phyloP scores from a whole-genome alignment of 2,113 vertebrate genomes.

The Atherinomorus stipes region DNA sequence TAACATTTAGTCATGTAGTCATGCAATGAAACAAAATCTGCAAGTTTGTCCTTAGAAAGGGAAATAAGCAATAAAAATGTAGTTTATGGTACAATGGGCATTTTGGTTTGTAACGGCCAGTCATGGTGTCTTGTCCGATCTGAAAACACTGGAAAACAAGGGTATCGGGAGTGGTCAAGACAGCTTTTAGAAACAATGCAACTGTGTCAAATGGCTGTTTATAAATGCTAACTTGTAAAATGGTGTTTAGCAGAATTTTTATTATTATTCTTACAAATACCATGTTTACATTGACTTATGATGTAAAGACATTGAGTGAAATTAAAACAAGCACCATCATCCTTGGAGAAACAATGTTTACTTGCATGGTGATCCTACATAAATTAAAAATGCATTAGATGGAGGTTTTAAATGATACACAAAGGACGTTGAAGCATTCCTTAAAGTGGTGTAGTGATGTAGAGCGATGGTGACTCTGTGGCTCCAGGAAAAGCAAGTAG shows the following conservation, averaged over 20 bases:
- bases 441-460: background rate
- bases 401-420: background rate
- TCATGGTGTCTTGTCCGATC: no score
- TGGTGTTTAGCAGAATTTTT: background rate
- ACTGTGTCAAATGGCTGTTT: background rate
- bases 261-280: background rate
- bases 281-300: no score
- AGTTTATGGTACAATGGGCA: no score
- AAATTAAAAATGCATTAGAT: background rate
- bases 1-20: no score
- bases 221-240: background rate
- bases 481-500: no score
- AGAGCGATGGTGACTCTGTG: background rate
- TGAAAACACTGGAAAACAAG: background rate
- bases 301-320: background rate
- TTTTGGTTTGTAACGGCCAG: no score
- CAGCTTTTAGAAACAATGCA: background rate
- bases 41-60: no score
- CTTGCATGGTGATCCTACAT: background rate
- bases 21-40: no score
- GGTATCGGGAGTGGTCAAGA: no score
- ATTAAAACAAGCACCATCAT: background rate
- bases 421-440: background rate
- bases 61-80: no score
- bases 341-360: background rate